phyloP scores from a whole-genome alignment of 92 coral and sea anemone species.

The Palythoa grandis region DNA sequence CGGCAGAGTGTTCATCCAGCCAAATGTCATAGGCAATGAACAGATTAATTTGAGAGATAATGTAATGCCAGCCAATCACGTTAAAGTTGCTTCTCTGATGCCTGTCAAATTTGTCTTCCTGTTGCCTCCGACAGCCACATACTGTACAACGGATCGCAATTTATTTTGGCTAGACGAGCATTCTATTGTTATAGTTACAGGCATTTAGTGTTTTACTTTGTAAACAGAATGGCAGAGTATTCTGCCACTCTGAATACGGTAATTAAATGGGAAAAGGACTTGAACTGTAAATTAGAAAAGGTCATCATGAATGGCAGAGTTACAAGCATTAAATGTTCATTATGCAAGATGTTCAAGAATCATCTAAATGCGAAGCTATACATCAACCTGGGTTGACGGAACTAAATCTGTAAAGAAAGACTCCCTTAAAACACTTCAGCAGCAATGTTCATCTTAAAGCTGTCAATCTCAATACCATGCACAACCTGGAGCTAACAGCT shows the following conservation, averaged over 20 bases:
- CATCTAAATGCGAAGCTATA: slow-evolving; percentile 27
- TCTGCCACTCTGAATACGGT: slow-evolving; percentile 46
- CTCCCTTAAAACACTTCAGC: slow-evolving; percentile 3
- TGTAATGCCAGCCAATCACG: neutral
- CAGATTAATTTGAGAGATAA: neutral
- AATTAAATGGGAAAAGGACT: slow-evolving; percentile 45
- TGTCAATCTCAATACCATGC: neutral
- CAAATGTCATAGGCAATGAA: neutral
- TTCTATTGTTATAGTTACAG: neutral
- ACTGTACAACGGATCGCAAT: neutral
- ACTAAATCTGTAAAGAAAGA: slow-evolving; percentile 5
- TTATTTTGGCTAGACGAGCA: neutral
- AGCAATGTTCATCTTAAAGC: neutral
- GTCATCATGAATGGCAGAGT: slow-evolving; percentile 32
- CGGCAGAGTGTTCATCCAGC: neutral
- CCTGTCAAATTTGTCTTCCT: neutral
- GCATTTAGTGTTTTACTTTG: no score
- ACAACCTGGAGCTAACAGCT: no score
- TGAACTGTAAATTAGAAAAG: slow-evolving; percentile 47
- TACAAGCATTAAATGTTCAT: slow-evolving; percentile 13
- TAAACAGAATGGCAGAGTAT: slow-evolving; percentile 32
- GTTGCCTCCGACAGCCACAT: neutral
- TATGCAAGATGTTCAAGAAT: slow-evolving; percentile 18
- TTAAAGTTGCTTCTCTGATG: neutral
- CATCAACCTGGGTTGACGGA: slow-evolving; percentile 1